Percentiles rank a stretch among this genome's conserved stretches.
phyloP scores from a whole-genome alignment of 2,113 vertebrate genomes.

The Phaethornis superciliosus region DNA sequence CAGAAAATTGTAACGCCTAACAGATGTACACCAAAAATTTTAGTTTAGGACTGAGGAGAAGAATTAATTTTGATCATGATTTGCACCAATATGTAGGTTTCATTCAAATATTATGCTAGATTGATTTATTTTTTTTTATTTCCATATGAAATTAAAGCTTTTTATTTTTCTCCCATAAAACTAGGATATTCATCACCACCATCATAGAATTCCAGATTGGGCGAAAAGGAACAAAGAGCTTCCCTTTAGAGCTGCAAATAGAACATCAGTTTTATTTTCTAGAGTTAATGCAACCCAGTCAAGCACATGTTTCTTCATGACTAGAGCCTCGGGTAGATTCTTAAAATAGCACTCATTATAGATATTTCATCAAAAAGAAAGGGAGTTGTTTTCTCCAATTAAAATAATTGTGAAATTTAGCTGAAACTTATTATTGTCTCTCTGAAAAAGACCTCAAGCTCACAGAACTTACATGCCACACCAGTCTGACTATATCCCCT shows the following conservation, averaged over 20 bases:
- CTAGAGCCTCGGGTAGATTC: neutral
- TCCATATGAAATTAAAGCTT: neutral
- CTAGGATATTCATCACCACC: neutral
- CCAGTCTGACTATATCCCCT: neutral
- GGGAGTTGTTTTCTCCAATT: neutral
- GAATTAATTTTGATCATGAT: neutral
- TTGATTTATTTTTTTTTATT: neutral
- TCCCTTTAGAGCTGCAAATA: neutral
- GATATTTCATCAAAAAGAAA: slow-evolving; percentile 2
- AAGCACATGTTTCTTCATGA: slow-evolving; percentile 17
- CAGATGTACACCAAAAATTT: neutral
- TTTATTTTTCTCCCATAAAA: neutral
- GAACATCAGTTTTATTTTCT: neutral
- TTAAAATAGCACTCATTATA: slow-evolving; percentile 23
- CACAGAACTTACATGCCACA: neutral
- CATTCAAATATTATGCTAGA: neutral
- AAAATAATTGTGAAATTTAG: slow-evolving; percentile 15
- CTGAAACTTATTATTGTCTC: neutral
- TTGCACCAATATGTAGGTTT: neutral
- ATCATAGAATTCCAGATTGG: neutral
- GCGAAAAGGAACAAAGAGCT: neutral
- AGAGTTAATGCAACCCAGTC: neutral
- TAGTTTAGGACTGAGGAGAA: neutral
- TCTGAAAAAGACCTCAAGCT: neutral
- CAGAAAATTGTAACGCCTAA: neutral